Conservation (phyloP, 2,113 vertebrate species). For the Neodontobutis hainanensis region DNA sequence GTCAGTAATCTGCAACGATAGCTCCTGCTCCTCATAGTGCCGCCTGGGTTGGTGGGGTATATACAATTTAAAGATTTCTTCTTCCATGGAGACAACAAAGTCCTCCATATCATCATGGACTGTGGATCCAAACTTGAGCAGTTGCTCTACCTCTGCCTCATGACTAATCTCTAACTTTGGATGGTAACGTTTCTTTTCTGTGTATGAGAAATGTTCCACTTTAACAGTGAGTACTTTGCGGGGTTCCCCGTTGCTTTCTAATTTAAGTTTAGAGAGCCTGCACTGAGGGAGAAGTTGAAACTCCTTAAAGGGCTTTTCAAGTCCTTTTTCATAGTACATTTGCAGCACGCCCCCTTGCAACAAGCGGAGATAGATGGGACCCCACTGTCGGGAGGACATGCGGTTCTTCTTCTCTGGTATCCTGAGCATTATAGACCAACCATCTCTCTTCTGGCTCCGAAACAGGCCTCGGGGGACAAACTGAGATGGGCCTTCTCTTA, state of each 20-base stretch:
- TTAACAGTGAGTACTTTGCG: constrained; percentile 93
- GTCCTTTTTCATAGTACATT: constrained; percentile 94
- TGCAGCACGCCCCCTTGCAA: constrained; percentile 88
- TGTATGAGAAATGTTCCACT: constrained; percentile 89
- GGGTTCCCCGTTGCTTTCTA: constrained; percentile 87
- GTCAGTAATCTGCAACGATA: constrained; percentile 89
- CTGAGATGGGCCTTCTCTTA: constrained; percentile 55
- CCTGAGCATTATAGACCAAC: constrained; percentile 95
- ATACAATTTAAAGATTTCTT: constrained; percentile 87
- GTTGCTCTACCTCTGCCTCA: constrained; percentile 87
- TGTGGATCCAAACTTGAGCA: constrained; percentile 92
- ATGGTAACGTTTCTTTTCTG: constrained; percentile 89
- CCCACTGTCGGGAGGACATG: constrained; percentile 98
- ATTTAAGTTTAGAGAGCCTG: constrained; percentile 86
- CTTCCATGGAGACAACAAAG: constrained; percentile 85
- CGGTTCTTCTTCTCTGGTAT: constrained; percentile 98
- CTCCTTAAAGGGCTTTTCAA: constrained; percentile 95
- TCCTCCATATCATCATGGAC: constrained; percentile 87
- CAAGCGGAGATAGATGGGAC: constrained; percentile 90
- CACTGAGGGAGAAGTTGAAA: constrained; percentile 89
- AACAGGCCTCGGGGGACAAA: constrained; percentile 84
- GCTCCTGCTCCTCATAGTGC: constrained; percentile 91
- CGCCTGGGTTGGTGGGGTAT: constrained; percentile 76
- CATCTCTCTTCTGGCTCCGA: constrained; percentile 82
- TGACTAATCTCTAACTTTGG: constrained; percentile 88